Evolutionary conservation across 2,113 vertebrate species (phyloP).

Genomic region (Protobothrops flavoviridis): DNA sequence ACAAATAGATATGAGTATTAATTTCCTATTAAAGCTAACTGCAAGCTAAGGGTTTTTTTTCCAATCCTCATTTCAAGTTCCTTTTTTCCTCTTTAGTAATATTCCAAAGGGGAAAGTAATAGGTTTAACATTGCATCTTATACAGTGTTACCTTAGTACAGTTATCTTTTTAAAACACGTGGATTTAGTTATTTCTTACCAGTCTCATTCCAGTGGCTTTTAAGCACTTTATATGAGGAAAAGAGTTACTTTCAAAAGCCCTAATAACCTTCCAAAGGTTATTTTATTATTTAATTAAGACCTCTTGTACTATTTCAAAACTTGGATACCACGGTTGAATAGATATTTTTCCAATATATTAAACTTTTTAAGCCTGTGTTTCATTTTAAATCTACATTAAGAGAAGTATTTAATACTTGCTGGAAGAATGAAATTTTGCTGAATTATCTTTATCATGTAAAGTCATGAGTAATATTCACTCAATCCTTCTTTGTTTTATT

Average conservation of each 20-base stretch:
- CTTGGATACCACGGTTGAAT: background rate
- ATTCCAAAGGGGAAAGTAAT: background rate
- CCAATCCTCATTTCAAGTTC: background rate
- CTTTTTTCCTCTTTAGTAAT: background rate
- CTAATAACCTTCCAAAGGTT: background rate
- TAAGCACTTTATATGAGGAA: background rate
- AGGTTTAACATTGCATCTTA: background rate
- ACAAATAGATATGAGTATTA: background rate
- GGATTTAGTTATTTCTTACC: background rate
- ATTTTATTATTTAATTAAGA: background rate
- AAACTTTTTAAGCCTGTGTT: background rate
- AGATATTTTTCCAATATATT: background rate
- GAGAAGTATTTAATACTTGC: background rate
- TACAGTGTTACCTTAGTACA: background rate
- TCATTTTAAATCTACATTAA: background rate
- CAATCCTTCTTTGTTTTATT: conserved; percentile 37
- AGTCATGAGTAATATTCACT: background rate
- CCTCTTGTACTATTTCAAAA: background rate
- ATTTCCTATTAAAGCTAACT: background rate
- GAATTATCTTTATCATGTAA: background rate
- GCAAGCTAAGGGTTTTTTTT: background rate
- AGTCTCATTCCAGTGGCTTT: background rate
- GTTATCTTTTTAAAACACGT: background rate
- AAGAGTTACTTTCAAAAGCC: background rate
- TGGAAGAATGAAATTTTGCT: background rate